phyloP scores from a whole-genome alignment of 2,888 invertebrate genomes.

The Caenorhabditis zanzibari region DNA sequence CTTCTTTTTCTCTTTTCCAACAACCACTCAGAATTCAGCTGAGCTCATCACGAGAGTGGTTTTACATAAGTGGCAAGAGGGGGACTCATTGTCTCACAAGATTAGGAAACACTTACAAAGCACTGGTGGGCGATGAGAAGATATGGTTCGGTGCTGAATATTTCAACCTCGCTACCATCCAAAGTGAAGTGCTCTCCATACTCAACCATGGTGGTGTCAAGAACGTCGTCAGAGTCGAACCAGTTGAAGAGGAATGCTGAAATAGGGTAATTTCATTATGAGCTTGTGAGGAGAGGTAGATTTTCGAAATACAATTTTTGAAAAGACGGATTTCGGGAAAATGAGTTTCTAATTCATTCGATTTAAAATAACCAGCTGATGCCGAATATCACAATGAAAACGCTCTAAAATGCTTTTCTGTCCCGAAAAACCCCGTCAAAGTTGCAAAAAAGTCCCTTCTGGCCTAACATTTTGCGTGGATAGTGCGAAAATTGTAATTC shows the following conservation, averaged over 20 bases:
- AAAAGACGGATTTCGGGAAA: too few relatives aligned
- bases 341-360: too few relatives aligned
- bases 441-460: too few relatives aligned
- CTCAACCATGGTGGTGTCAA: constrained; percentile 39
- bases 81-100: constrained; percentile 1
- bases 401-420: too few relatives aligned
- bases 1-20: neutral
- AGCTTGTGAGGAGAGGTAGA: too few relatives aligned
- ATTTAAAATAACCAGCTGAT: too few relatives aligned
- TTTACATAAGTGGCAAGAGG: neutral
- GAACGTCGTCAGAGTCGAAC: constrained; percentile 58
- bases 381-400: too few relatives aligned
- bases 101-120: constrained; percentile 45
- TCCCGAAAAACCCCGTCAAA: too few relatives aligned
- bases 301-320: too few relatives aligned
- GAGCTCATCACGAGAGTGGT: constrained; percentile 2
- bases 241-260: constrained; percentile 32
- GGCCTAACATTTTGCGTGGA: too few relatives aligned
- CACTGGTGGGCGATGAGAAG: constrained; percentile 46
- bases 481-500: too few relatives aligned
- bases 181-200: constrained; percentile 57
- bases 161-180: constrained; percentile 50
- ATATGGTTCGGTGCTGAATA: constrained; percentile 58
- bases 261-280: too few relatives aligned
- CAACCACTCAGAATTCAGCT: neutral